These are phyloP conservation scores for Ornithoptera priamus DNA, from an alignment of 2,888 invertebrate species.

Conservation along the genomic window DNA sequence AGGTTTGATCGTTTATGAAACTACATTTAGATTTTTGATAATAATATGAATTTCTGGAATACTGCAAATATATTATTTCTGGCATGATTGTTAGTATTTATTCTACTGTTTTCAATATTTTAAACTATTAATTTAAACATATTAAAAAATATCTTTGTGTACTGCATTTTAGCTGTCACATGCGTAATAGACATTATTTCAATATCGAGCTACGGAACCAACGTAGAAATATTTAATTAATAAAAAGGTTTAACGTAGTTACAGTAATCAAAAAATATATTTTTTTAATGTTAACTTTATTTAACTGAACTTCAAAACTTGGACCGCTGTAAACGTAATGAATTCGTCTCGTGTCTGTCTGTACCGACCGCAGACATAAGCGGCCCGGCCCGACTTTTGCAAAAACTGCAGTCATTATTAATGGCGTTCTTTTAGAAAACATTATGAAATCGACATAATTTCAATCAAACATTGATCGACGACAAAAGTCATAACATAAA, in stretches of 20 bases:
- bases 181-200: neutral
- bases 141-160: neutral
- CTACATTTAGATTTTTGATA: neutral
- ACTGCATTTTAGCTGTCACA: neutral
- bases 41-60: neutral
- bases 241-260: neutral
- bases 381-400: constrained; percentile 44
- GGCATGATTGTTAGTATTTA: neutral
- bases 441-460: constrained; percentile 61
- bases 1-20: neutral
- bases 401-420: constrained; percentile 57
- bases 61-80: neutral
- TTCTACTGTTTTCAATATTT: neutral
- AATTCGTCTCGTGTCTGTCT: constrained; percentile 32
- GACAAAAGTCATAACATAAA: constrained; percentile 22
- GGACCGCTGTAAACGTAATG: constrained; percentile 29
- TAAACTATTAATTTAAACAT: neutral
- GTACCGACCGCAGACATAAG: constrained; percentile 30
- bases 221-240: no score
- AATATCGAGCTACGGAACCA: neutral
- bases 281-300: constrained; percentile 19
- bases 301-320: constrained; percentile 20
- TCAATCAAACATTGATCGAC: constrained; percentile 38
- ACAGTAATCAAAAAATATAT: no score
- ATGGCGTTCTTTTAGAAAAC: constrained; percentile 53